Evolutionary conservation across 2,113 vertebrate genomes (phyloP), one percentile per base, ranked within the genome.

Genomic region (Tupaia chinensis): DNA sequence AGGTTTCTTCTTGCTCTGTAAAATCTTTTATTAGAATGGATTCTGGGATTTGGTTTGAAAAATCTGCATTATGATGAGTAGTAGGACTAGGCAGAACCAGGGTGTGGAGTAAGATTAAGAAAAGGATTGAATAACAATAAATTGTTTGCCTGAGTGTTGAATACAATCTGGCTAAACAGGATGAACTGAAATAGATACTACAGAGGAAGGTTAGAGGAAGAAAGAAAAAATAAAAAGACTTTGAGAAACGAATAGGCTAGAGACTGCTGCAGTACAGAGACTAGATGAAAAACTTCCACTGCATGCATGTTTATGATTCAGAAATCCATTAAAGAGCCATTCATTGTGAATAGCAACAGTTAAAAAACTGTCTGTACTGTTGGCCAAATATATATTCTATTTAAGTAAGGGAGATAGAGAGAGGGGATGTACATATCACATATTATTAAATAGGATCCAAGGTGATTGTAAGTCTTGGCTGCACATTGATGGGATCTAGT

Each of bases 161-260:
- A 99, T 99, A 98, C 96, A 97, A 99, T 98, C 98, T 98, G 98
- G 98, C 94, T 95, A 86, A 86, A 94, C 98, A 98, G 98, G 98
- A 99, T 98, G 98, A 98, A 99, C 98, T 98, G 98, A 99, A 99
- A 99, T 98, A 99, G 98, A 99, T 98, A 98, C 97, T 98, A 98
- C 97, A 98, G 96, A 97, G 97, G 32, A 96, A 96, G 94, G 65
- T 78, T 96, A 98, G 72, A 23, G n/a, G 9, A 44, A 12, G 44
- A 44, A 44, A 44, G 34, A 12, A n/a, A n/a, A n/a, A n/a, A n/a
- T n/a, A 29, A 17, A 95, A 94, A 98, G 97, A 94, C 98, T 97
- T 98, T 97, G 92, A 95, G 95, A 98, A 98, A 76, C 66, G 87
- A 97, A 95, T 73, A 97, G 91, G 89, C 60, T 86, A 89, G 89